Base-by-base conservation (phyloP, 2,113 vertebrate genomes). In the Grallaria varia region DNA sequence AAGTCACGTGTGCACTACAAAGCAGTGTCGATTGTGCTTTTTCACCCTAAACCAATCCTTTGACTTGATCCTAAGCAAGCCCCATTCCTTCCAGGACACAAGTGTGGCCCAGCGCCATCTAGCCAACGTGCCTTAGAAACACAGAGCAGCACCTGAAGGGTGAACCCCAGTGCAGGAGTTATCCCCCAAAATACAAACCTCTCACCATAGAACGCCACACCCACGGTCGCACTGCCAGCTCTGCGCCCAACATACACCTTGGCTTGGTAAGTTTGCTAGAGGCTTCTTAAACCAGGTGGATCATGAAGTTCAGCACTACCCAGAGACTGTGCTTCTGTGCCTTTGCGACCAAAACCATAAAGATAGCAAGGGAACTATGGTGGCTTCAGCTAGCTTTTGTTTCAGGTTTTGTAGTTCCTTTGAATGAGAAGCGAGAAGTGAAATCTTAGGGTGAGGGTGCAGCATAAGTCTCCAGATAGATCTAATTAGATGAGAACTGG, bases 91-190 rank as follows among this genome's bases (percentile, higher is more conserved):
- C 5, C 39, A 64, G 69, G 89, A 76, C 95, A 79, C 76, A 19
- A 42, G 42, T 5, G 82, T 73, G 45, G 79, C 64, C 80, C 94
- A 96, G 94, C 83, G 94, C 96, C 96, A 96, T 66, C 96, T 95
- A 96, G 96, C 83, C 84, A 92, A 4, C 19, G 30, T 53, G 25
- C 56, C 33, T 60, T 27, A 60, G 80, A 93, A 95, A 89, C 68
- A 83, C 91, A 68, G 56, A 52, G 58, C 63, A 68, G 52, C 67
- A 71, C 63, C 63, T 30, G 64, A 25, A 56, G 47, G 35, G 24
- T 3, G 2, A 87, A 55, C 22, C 8, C 27, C 40, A 4, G 3
- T 0, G 12, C 10, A 53, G n/a, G 60, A 37, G 2, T 19, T 55
- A n/a, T 19, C 56, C 68, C 44, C 17, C 44, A 71, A 88, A 60